Percentiles rank a stretch among this genome's conserved stretches.
These are phyloP conservation scores for Leucozona laternaria DNA, from an alignment of 2,888 invertebrate genomes.

Conservation along the genomic window DNA sequence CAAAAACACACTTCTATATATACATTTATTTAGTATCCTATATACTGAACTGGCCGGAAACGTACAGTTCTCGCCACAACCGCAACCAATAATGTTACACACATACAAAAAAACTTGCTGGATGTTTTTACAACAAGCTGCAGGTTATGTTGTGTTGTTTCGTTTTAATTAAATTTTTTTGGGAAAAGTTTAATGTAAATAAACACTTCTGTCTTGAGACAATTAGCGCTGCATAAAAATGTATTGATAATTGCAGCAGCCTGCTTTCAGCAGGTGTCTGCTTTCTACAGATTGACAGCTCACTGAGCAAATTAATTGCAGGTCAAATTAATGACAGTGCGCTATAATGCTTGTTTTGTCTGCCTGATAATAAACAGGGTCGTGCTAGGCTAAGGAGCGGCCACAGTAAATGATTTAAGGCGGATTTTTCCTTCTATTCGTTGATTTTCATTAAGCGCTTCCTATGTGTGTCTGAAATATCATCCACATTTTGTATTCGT, in stretches of 20 bases:
- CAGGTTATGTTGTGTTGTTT: conserved; percentile 2
- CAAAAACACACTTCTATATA: too few relatives aligned
- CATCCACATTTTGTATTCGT: too few relatives aligned
- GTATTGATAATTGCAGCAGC: not conserved
- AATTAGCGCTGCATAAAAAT: conserved; percentile 34
- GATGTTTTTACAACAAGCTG: conserved; percentile 17
- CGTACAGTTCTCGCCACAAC: conserved; percentile 10
- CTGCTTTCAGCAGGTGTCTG: too few relatives aligned
- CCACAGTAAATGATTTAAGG: not conserved
- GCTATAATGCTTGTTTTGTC: not conserved
- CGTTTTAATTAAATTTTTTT: conserved; percentile 38
- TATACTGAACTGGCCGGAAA: too few relatives aligned
- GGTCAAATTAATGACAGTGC: conserved; percentile 58
- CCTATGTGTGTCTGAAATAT: too few relatives aligned
- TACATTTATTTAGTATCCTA: too few relatives aligned
- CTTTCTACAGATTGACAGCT: conserved; percentile 51
- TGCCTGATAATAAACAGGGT: not conserved
- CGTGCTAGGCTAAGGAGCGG: not conserved
- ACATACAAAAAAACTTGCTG: not conserved
- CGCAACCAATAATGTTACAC: conserved; percentile 19
- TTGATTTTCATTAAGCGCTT: too few relatives aligned
- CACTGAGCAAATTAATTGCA: conserved; percentile 62
- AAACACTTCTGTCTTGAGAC: conserved; percentile 42
- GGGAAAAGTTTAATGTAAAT: conserved; percentile 17
- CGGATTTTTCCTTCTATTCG: not conserved